Evolutionary conservation across 2,888 invertebrate species (phyloP).

Genomic region (Zaprionus lineosus): DNA sequence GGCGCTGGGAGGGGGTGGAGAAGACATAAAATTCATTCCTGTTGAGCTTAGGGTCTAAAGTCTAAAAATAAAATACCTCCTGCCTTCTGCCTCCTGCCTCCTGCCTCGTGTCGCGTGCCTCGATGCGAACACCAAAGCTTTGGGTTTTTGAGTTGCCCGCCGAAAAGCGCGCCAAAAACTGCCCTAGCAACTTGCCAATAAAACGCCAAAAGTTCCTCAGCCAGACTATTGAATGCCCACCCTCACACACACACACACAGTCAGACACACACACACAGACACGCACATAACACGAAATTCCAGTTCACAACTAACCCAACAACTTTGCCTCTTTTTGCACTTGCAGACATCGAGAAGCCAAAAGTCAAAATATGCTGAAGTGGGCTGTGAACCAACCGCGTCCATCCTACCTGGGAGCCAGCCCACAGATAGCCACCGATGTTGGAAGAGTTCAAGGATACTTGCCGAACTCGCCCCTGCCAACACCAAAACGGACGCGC

Average conservation of each 20-base stretch:
- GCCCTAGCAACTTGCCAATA: constrained; percentile 50
- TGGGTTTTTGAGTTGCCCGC: constrained; percentile 19
- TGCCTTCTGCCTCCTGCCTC: too few relatives aligned
- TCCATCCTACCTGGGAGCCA: constrained; percentile 67
- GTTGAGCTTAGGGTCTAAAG: too few relatives aligned
- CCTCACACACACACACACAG: constrained; percentile 11
- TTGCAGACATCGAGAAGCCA: constrained; percentile 47
- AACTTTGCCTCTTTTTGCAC: constrained; percentile 34
- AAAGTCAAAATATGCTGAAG: constrained; percentile 74
- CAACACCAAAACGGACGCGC: too few relatives aligned
- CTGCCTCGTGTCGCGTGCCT: too few relatives aligned
- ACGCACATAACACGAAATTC: not conserved
- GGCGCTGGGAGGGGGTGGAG: too few relatives aligned
- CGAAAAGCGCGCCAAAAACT: constrained; percentile 73
- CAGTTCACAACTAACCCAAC: constrained; percentile 22
- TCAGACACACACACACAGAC: not conserved
- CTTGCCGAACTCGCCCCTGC: constrained; percentile 14
- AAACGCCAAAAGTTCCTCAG: constrained; percentile 45
- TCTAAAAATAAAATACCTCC: too few relatives aligned
- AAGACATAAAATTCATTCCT: too few relatives aligned
- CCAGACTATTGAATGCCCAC: constrained; percentile 24
- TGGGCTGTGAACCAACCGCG: constrained; percentile 81
- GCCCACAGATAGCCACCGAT: not conserved
- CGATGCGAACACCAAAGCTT: too few relatives aligned
- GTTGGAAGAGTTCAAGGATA: constrained; percentile 15